A percentile compares a stretch with the other conserved stretches of the same genome.
These are phyloP conservation scores for Branchinecta lynchi DNA, from an alignment of 1,140 invertebrate genomes.

Conservation along the genomic window DNA sequence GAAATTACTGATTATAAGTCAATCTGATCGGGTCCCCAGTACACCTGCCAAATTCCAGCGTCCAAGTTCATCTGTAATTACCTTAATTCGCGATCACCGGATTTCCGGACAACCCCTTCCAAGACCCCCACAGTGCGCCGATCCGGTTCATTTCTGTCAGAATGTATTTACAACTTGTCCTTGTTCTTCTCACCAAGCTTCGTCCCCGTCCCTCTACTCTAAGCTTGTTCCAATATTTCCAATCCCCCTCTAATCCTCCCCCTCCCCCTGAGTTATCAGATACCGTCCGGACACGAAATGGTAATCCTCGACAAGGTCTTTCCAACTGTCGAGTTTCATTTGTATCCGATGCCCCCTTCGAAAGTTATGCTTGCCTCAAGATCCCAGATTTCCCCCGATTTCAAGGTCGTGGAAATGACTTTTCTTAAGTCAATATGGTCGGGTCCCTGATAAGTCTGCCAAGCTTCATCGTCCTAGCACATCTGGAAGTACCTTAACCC, in stretches of 20 bases:
- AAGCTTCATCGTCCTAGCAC: too few species aligned
- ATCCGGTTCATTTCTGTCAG: neutral
- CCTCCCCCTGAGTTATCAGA: neutral
- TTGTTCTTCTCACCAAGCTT: too few species aligned
- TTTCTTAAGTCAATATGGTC: neutral
- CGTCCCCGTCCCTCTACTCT: conserved; percentile 8
- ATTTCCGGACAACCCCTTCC: too few species aligned
- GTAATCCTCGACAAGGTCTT: too few species aligned
- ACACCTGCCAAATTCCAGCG: too few species aligned
- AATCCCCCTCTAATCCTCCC: neutral
- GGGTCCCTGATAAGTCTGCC: too few species aligned
- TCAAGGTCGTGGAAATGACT: conserved; percentile 18
- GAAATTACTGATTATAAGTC: too few species aligned
- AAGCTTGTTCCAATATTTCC: neutral
- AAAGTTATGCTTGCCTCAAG: neutral
- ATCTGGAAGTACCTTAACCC: too few species aligned
- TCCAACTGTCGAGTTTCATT: conserved; percentile 6
- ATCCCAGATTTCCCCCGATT: conserved; percentile 18
- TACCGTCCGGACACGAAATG: neutral
- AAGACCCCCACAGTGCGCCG: neutral
- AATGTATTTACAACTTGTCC: neutral
- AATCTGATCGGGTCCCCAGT: too few species aligned
- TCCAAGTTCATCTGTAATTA: too few species aligned
- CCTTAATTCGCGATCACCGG: too few species aligned
- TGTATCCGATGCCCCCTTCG: neutral